A percentile compares a stretch with the other conserved stretches of the same genome.
Evolutionary conservation across 2,797 vertebrate species (phyloP).

Genomic region (Enteromius fasciolatus): DNA sequence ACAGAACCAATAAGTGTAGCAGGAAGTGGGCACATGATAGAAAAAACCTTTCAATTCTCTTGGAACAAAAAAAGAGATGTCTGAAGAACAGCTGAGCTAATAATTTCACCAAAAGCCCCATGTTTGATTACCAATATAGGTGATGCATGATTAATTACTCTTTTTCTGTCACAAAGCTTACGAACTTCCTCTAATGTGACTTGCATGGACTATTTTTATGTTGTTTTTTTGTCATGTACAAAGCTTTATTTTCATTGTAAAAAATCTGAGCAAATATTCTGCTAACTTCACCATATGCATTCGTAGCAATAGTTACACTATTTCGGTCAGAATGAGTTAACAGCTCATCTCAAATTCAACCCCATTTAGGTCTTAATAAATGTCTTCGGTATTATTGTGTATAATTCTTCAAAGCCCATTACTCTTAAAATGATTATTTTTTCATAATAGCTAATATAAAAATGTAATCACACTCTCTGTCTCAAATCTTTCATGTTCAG

Average conservation of each 20-base stretch:
- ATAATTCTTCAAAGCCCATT: background rate
- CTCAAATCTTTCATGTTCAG: background rate
- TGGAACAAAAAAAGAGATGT: background rate
- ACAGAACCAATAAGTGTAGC: background rate
- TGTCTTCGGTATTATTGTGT: background rate
- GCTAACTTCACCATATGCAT: background rate
- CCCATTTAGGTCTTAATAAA: slow-evolving; percentile 8
- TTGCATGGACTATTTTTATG: background rate
- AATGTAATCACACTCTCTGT: background rate
- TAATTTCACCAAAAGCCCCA: background rate
- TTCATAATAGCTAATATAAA: background rate
- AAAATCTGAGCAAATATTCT: background rate
- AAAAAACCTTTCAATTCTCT: background rate
- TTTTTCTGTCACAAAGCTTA: background rate
- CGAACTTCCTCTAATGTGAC: background rate
- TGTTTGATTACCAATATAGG: background rate
- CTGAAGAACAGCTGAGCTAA: background rate
- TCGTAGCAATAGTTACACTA: background rate
- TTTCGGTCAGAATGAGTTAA: background rate
- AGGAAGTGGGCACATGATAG: slow-evolving; percentile 23
- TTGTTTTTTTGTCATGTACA: background rate
- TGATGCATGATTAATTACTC: background rate
- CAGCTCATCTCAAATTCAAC: background rate
- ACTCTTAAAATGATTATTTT: background rate
- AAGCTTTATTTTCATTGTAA: background rate